Evolutionary conservation across 2,113 vertebrate genomes (phyloP), one percentile per base, ranked within the genome.

Genomic region (Anolis carolinensis): DNA sequence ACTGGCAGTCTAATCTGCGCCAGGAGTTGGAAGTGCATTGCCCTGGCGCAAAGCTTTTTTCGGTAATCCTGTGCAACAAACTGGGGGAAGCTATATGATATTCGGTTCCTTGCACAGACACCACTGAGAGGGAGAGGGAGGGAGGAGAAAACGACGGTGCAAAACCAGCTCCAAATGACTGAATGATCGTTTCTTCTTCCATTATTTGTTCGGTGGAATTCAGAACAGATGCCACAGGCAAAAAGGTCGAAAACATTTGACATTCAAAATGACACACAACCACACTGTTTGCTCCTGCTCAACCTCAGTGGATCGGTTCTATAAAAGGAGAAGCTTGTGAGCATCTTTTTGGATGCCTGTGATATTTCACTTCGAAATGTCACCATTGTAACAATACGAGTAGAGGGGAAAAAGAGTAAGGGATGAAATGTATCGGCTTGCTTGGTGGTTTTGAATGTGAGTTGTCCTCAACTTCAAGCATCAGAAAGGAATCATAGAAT

Each of bases 51-150:
- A 36, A 59, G 89, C 83, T 92, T 86, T n/a, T 95, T 59, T 93
- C 94, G 91, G 91, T 94, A 95, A 94, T 93, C 93, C 78, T 39
- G 39, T 80, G 88, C 55, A 18, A 18, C 86, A 94, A 93, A 93
- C 92, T 70, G 23, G 62, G 16, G 67, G 91, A 90, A 94, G 70
- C 88, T 73, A 9, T 75, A 85, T 27, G 72, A 84, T 14, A 65
- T 80, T 44, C 30, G 27, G 7, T 44, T 65, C 65, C 59, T 80
- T 80, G 62, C 2, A 71, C 67, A 34, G 62, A 52, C 81, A 85
- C 81, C 44, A 3, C 32, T n/a, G n/a, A 72, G 71, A 72, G 32
- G 36, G 78, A 52, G 75, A 20, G 62, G 2, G 21, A 78, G 74
- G 67, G 82, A 52, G 86, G n/a, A 34, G 11, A 14, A 72, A 23